Conservation (phyloP, 2,113 vertebrate genomes). For the Thermophis baileyi region DNA sequence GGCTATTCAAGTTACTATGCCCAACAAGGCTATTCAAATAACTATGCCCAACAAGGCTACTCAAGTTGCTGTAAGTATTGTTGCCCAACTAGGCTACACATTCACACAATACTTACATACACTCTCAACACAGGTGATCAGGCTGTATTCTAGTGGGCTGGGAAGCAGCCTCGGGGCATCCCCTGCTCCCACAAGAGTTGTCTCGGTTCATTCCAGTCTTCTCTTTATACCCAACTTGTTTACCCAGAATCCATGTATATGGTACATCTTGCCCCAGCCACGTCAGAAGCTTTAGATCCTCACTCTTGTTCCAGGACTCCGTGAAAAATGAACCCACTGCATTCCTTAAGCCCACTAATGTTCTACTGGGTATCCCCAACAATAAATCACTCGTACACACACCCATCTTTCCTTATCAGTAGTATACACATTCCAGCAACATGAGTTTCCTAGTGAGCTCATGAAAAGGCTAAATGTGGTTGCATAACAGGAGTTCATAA, state of each 20-base stretch:
- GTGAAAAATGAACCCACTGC: background rate
- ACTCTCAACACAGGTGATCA: background rate
- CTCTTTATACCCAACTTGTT: background rate
- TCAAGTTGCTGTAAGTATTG: background rate
- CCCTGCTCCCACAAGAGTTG: background rate
- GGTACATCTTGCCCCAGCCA: background rate
- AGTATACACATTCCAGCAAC: background rate
- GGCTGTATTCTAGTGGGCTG: background rate
- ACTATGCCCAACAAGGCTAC: background rate
- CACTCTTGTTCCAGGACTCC: background rate
- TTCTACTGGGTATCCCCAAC: no score
- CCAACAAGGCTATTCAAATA: background rate
- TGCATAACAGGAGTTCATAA: no score
- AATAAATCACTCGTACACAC: background rate
- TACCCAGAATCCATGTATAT: background rate
- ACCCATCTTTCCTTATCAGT: background rate
- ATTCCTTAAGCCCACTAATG: background rate
- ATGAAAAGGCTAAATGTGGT: background rate
- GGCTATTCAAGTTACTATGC: background rate
- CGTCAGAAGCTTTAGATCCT: background rate
- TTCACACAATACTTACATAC: background rate
- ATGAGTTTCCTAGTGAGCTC: background rate
- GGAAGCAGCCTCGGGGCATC: background rate
- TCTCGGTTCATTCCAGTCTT: background rate
- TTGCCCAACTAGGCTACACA: background rate